A percentile compares a stretch with the other conserved stretches of the same genome.
These are phyloP conservation scores for Archips crataeganus DNA, from an alignment of 2,888 invertebrate species.

Conservation along the genomic window DNA sequence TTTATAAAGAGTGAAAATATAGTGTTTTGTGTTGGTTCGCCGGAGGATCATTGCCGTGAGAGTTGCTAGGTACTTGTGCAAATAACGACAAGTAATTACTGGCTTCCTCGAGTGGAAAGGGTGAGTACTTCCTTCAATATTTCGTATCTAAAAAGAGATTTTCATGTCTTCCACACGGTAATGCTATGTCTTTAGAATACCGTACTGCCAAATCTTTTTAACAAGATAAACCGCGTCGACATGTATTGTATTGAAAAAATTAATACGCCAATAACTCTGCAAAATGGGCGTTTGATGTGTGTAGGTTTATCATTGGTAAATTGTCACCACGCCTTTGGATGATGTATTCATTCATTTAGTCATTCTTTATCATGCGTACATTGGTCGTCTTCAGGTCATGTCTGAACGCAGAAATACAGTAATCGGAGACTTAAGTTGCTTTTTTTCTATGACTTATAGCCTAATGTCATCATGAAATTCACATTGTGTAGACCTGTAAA, in stretches of 20 bases:
- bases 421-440: background rate
- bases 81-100: conserved; percentile 64
- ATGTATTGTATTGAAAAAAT: conserved; percentile 20
- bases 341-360: conserved; percentile 42
- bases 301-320: conserved; percentile 69
- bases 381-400: conserved; percentile 3
- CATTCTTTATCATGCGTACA: conserved; percentile 32
- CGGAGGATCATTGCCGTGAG: conserved; percentile 55
- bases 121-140: conserved; percentile 77
- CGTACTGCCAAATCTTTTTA: background rate
- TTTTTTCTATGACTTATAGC: background rate
- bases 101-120: conserved; percentile 78
- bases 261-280: conserved; percentile 41
- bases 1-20: conserved; percentile 61
- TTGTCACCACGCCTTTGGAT: conserved; percentile 58
- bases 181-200: background rate
- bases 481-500: background rate
- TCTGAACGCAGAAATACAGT: background rate
- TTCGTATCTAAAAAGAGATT: conserved; percentile 57
- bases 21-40: conserved; percentile 58
- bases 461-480: background rate
- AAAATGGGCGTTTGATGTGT: conserved; percentile 77
- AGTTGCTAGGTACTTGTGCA: conserved; percentile 56
- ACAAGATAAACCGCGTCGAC: background rate
- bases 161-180: conserved; percentile 45